Evolutionary conservation across 1,140 invertebrate genomes (phyloP), one percentile per base, ranked within the genome.

Genomic region (Gonioctena quinquepunctata): DNA sequence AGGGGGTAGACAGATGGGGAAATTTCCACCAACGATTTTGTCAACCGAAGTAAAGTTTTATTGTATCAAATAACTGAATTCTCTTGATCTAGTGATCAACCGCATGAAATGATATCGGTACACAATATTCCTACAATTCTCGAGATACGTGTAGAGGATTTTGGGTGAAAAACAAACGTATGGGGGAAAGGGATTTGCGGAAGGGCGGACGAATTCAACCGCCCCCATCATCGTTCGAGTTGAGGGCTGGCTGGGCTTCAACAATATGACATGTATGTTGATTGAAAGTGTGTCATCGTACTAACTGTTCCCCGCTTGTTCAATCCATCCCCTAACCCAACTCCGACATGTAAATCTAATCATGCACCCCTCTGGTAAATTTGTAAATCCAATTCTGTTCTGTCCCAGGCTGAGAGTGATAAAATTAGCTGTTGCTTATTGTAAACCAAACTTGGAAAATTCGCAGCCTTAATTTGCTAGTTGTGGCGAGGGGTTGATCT

Each of bases 361-460:
- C 80, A 82, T 72, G 70, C 74, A 75, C 76, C 63, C 78, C 77
- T 79, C 75, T 77, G 79, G 77, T 79, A 79, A 82, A 82, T 72
- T 80, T 74, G 77, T 73, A 81, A 82, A 82, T 82, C 81, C 74
- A 82, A 82, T 82, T 82, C 77, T 75, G 67, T 11, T 67, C 60
- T 66, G 56, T 62, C 68, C 79, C 79, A 74, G 73, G 59, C 77
- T 74, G 76, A 78, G 77, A 79, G 79, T 83, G 81, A 83, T 83
- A 79, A 82, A 83, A 83, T 83, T 83, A 83, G 77, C 72, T 72
- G 75, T 73, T 79, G 77, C 79, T 83, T 83, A 83, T 84, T 84
- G 81, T 83, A 84, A 84, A 84, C 82, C 82, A 83, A 84, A 84
- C 81, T 82, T 75, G 77, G 78, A 77, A 82, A 83, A 84, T 83